Conservation (phyloP, 2,888 invertebrate genomes). For the Caprella mutica region DNA sequence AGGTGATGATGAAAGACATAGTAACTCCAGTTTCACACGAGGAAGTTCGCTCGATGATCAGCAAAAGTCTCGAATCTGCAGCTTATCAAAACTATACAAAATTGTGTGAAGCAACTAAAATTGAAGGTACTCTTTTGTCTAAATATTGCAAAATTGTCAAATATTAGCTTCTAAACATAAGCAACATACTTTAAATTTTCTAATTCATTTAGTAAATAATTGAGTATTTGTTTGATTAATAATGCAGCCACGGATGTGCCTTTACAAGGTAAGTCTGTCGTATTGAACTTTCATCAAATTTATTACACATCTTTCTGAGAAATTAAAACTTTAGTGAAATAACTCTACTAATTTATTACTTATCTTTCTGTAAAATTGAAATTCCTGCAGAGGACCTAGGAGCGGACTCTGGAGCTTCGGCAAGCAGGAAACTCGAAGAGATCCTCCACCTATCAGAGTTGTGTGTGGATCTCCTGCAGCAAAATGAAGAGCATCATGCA, state of each 20-base stretch:
- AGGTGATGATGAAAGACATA: constrained; percentile 78
- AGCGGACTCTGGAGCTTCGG: constrained; percentile 69
- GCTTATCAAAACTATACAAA: constrained; percentile 94
- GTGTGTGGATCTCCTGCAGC: constrained; percentile 95
- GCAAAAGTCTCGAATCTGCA: constrained; percentile 93
- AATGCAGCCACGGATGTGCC: constrained; percentile 5
- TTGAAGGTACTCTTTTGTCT: constrained; percentile 62
- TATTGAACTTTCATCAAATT: neutral
- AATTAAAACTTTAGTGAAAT: no score
- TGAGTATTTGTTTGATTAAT: neutral
- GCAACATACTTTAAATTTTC: neutral
- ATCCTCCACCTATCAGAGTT: constrained; percentile 92
- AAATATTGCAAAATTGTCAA: neutral
- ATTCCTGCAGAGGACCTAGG: constrained; percentile 58
- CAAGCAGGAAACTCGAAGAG: constrained; percentile 86
- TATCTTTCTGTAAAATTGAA: neutral
- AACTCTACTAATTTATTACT: no score
- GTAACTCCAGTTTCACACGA: constrained; percentile 90
- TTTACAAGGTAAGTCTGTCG: constrained; percentile 2
- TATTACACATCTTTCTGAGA: no score
- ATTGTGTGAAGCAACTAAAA: constrained; percentile 90
- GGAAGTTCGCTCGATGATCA: constrained; percentile 90
- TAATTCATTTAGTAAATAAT: neutral
- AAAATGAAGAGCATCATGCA: constrained; percentile 99
- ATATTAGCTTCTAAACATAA: neutral